These are phyloP conservation scores for Spatulosminthurus flaviceps DNA, from an alignment of 2,888 invertebrate species.

Conservation along the genomic window DNA sequence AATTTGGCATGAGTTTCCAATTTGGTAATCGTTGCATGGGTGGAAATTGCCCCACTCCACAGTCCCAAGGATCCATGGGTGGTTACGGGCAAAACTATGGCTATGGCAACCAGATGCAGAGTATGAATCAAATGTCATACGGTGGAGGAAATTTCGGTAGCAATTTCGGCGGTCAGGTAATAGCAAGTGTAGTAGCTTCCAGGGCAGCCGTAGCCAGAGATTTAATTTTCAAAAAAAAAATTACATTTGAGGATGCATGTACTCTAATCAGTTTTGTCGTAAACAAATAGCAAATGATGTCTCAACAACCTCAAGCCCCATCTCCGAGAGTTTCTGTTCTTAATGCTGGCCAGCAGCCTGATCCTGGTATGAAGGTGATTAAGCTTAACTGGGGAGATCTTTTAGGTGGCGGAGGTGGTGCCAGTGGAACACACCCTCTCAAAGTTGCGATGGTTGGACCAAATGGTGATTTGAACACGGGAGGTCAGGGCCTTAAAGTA, in stretches of 20 bases:
- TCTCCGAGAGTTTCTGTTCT: not conserved
- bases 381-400: slow-evolving; percentile 47
- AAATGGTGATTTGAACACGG: slow-evolving; percentile 33
- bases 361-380: slow-evolving; percentile 31
- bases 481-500: not conserved
- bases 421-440: slow-evolving; percentile 15
- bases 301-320: not conserved
- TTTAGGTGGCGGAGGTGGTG: slow-evolving; percentile 33
- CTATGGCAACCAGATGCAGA: not conserved
- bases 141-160: slow-evolving; percentile 13
- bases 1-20: slow-evolving; percentile 5
- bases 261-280: no score
- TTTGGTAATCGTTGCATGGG: not conserved
- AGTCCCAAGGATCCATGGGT: not conserved
- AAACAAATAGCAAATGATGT: not conserved
- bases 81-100: not conserved
- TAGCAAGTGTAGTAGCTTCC: no score
- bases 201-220: no score
- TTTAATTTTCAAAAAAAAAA: no score
- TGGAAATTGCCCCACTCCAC: not conserved
- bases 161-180: not conserved
- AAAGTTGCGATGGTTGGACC: slow-evolving; percentile 45
- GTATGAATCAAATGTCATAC: not conserved
- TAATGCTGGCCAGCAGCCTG: not conserved
- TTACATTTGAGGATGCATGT: no score